phyloP scores from a whole-genome alignment of 2,113 vertebrate genomes.

The western clawed frog (Xenopus tropicalis) region DNA sequence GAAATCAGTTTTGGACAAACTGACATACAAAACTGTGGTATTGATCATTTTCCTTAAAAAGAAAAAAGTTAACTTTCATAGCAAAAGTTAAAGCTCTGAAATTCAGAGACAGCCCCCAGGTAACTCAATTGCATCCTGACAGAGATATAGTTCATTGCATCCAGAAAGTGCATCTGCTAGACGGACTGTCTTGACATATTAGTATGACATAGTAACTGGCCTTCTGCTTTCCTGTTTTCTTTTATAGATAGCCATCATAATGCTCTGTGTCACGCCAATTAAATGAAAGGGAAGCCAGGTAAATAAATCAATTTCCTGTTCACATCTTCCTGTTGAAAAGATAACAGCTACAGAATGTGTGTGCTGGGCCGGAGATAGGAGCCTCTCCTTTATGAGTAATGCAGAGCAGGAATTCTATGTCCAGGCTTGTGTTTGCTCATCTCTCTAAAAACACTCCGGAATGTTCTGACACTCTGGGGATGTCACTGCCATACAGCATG shows the following conservation, averaged over 20 bases:
- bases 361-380: neutral
- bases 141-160: neutral
- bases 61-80: too few relatives aligned
- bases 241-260: slow-evolving; percentile 3
- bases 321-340: neutral
- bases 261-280: slow-evolving; percentile 6
- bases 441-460: too few relatives aligned
- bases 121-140: slow-evolving; percentile 1
- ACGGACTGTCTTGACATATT: slow-evolving; percentile 6
- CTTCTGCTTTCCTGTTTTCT: neutral
- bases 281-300: neutral
- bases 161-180: neutral
- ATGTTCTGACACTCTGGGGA: too few relatives aligned
- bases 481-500: too few relatives aligned
- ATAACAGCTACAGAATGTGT: neutral
- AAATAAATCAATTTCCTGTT: slow-evolving; percentile 12
- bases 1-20: too few relatives aligned
- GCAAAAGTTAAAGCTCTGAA: neutral
- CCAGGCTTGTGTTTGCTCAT: too few relatives aligned
- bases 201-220: slow-evolving; percentile 8
- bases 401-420: too few relatives aligned
- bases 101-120: neutral
- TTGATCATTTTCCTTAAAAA: too few relatives aligned
- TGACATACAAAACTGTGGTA: too few relatives aligned
- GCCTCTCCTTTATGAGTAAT: neutral